Percentiles rank a stretch among this genome's conserved stretches.
Evolutionary conservation across 64 coral and sea anemone genomes (phyloP).

Genomic region (Actinia equina): DNA sequence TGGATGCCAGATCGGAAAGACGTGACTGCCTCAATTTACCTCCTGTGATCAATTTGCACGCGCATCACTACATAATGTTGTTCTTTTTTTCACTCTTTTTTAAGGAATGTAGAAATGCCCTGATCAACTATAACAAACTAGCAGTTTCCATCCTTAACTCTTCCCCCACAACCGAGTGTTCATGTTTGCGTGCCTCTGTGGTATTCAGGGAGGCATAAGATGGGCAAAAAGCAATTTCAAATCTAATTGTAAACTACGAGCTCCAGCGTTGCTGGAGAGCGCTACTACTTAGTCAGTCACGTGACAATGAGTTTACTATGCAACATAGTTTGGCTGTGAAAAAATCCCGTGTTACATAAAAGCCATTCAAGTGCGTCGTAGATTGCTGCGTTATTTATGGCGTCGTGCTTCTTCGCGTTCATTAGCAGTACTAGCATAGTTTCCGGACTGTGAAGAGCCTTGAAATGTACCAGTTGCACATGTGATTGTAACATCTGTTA

Average conservation of each 20-base stretch:
- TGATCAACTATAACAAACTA: too few relatives aligned
- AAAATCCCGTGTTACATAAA: not conserved
- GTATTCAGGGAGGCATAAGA: not conserved
- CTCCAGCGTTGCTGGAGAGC: not conserved
- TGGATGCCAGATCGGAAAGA: not conserved
- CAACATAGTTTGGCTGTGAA: not conserved
- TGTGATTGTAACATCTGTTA: not conserved
- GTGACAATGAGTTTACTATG: not conserved
- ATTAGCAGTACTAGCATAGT: not conserved
- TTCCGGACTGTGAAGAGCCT: slow-evolving; percentile 1
- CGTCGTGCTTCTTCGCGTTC: slow-evolving; percentile 5
- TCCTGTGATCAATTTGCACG: not conserved
- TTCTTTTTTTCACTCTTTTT: too few relatives aligned
- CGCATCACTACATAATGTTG: not conserved
- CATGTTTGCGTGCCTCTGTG: not conserved
- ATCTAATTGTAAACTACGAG: not conserved
- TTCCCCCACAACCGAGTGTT: not conserved
- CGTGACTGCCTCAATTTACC: not conserved
- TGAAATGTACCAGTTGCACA: slow-evolving; percentile 11
- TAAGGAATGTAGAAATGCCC: too few relatives aligned
- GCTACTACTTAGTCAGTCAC: not conserved
- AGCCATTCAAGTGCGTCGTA: not conserved
- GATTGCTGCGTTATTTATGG: not conserved
- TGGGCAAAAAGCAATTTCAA: not conserved
- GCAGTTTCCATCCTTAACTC: too few relatives aligned